Evolutionary conservation across 2,888 invertebrate genomes (phyloP).

Genomic region (Mesochorus sp.): DNA sequence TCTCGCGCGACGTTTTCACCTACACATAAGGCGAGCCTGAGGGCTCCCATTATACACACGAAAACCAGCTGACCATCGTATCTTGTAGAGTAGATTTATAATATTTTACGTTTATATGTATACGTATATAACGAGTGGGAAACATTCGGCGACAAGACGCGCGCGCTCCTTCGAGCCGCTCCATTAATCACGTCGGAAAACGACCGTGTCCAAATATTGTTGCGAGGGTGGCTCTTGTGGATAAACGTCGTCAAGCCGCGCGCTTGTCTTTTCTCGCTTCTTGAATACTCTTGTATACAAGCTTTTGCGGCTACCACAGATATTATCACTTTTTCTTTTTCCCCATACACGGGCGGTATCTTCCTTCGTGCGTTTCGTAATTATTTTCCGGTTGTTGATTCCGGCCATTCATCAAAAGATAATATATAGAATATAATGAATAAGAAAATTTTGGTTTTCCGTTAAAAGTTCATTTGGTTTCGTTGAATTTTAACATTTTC

Average conservation of each 20-base stretch:
- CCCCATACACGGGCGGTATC: slow-evolving; percentile 26
- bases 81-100: slow-evolving; percentile 34
- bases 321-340: no score
- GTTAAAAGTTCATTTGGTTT: no score
- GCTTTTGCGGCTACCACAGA: neutral
- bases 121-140: neutral
- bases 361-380: slow-evolving; percentile 32
- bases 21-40: slow-evolving; percentile 29
- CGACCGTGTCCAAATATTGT: slow-evolving; percentile 78
- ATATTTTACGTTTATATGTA: slow-evolving; percentile 25
- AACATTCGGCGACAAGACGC: neutral
- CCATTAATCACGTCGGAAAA: slow-evolving; percentile 71
- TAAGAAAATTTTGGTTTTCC: no score
- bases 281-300: neutral
- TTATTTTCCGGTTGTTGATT: slow-evolving; percentile 48
- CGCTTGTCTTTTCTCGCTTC: slow-evolving; percentile 3
- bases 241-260: slow-evolving; percentile 36
- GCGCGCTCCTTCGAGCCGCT: slow-evolving; percentile 8
- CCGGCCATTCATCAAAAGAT: neutral
- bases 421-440: no score
- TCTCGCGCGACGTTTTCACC: slow-evolving; percentile 53
- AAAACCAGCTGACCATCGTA: slow-evolving; percentile 56
- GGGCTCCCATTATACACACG: slow-evolving; percentile 48
- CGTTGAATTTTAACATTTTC: no score
- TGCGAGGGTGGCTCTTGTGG: slow-evolving; percentile 69